Evolutionary conservation across 2,113 vertebrate species (phyloP).

Genomic region (Aepyceros melampus): DNA sequence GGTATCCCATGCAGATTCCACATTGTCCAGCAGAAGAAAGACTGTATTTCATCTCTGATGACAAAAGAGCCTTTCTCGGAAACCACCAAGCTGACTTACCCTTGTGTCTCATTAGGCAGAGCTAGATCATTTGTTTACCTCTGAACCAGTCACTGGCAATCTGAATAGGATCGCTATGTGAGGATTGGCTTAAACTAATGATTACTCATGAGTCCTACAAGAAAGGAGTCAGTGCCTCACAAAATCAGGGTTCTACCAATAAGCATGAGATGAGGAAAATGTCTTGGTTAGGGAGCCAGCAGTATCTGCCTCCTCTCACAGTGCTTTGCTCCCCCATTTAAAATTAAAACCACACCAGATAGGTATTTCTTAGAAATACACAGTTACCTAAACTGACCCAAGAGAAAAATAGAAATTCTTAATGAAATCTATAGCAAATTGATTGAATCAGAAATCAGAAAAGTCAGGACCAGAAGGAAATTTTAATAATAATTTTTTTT

Average conservation of each 20-base stretch:
- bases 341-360: background rate
- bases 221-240: background rate
- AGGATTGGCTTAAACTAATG: background rate
- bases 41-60: background rate
- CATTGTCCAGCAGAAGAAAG: background rate
- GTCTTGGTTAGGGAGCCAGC: background rate
- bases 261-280: background rate
- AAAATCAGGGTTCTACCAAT: background rate
- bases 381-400: background rate
- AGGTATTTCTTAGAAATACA: background rate
- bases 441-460: background rate
- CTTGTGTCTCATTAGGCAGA: background rate
- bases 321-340: background rate
- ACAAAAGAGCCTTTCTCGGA: background rate
- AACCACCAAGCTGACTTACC: background rate
- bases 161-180: background rate
- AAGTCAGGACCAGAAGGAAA: background rate
- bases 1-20: background rate
- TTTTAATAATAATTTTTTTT: background rate
- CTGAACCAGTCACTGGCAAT: background rate
- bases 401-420: background rate
- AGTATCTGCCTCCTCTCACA: background rate
- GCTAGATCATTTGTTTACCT: background rate
- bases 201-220: background rate
- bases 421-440: background rate